phyloP scores from a whole-genome alignment of 1,140 invertebrate species.

The Anastrepha ludens region DNA sequence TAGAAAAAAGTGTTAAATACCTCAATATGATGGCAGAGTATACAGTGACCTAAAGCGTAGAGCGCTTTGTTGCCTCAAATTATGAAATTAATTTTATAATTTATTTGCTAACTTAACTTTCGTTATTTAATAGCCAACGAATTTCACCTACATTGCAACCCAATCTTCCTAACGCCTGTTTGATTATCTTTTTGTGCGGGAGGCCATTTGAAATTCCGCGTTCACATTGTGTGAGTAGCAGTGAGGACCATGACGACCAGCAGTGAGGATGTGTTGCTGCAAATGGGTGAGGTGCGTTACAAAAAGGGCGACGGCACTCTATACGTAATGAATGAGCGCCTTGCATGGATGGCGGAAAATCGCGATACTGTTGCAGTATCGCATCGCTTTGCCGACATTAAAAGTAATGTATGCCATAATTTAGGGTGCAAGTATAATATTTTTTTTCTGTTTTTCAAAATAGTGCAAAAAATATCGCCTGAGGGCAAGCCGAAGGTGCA shows the following conservation, averaged over 20 bases:
- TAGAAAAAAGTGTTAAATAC: not conserved
- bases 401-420: slow-evolving; percentile 80
- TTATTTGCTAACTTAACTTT: not conserved
- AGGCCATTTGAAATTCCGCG: no score
- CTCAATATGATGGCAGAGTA: not conserved
- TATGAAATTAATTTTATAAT: not conserved
- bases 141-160: not conserved
- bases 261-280: slow-evolving; percentile 92
- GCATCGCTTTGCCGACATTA: slow-evolving; percentile 96
- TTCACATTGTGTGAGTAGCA: no score
- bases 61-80: not conserved
- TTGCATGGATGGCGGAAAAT: slow-evolving; percentile 97
- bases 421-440: not conserved
- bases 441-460: slow-evolving; percentile 60
- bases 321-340: slow-evolving; percentile 95
- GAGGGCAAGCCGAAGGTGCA: slow-evolving; percentile 99
- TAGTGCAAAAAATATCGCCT: slow-evolving; percentile 98
- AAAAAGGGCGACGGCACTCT: slow-evolving; percentile 97
- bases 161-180: no score
- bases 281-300: slow-evolving; percentile 92
- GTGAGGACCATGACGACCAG: slow-evolving; percentile 68
- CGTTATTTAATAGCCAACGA: not conserved
- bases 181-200: no score
- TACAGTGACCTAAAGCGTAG: not conserved
- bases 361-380: slow-evolving; percentile 92